phyloP scores from a whole-genome alignment of 2,113 vertebrate species.

The Ascaphus truei region DNA sequence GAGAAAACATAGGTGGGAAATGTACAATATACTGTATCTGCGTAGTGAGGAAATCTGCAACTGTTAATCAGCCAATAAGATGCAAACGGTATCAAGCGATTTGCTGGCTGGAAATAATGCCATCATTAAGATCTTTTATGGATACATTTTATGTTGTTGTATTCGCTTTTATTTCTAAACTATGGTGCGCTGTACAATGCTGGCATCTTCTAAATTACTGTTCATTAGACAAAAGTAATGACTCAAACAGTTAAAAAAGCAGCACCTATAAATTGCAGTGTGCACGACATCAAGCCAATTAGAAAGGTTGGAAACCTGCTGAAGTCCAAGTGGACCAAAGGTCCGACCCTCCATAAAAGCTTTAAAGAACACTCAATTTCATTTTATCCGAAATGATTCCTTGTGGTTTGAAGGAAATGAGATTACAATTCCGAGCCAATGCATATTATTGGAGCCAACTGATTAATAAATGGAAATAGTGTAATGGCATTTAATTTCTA shows the following conservation, averaged over 20 bases:
- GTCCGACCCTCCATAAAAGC: slow-evolving; percentile 21
- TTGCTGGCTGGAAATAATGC: background rate
- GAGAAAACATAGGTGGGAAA: no score
- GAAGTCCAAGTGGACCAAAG: slow-evolving; percentile 2
- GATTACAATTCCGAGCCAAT: slow-evolving; percentile 17
- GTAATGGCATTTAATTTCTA: background rate
- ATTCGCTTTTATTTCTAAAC: background rate
- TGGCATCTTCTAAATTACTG: background rate
- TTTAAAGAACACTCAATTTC: slow-evolving; percentile 3
- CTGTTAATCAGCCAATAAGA: no score
- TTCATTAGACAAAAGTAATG: slow-evolving; percentile 1
- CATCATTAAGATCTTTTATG: background rate
- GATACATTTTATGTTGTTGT: no score
- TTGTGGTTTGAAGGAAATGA: background rate
- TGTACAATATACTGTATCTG: no score
- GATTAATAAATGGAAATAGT: slow-evolving; percentile 11
- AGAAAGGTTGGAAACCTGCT: background rate
- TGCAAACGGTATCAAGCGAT: no score
- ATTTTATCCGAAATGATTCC: slow-evolving; percentile 26
- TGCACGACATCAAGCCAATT: background rate
- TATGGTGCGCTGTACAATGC: background rate
- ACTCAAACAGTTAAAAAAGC: background rate
- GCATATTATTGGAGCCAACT: background rate
- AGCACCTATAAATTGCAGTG: background rate
- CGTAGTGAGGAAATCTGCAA: no score